Percentiles rank a stretch among this genome's conserved stretches.
Conservation (phyloP, 1,140 invertebrate genomes). For the Diuraphis noxia region DNA sequence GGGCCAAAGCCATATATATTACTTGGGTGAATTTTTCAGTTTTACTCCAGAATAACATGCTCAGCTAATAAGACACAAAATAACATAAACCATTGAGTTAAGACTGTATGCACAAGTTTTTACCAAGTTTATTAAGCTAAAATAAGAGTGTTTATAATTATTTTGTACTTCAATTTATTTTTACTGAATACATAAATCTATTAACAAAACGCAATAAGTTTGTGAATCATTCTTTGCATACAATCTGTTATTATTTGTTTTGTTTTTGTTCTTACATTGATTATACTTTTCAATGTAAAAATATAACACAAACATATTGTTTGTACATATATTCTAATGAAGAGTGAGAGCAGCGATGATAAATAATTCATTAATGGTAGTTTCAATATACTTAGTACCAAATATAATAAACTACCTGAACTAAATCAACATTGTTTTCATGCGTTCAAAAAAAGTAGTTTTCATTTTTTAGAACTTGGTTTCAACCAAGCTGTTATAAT, state of each 20-base stretch:
- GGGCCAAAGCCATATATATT: constrained; percentile 10
- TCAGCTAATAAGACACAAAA: constrained; percentile 38
- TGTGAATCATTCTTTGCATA: constrained; percentile 9
- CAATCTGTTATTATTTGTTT: constrained; percentile 8
- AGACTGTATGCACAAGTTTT: constrained; percentile 37
- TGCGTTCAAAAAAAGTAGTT: not conserved
- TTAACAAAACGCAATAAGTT: not conserved
- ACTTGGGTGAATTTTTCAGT: not conserved
- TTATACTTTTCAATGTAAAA: constrained; percentile 40
- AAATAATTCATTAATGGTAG: not conserved
- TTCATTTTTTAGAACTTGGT: not conserved
- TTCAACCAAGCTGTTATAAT: not conserved
- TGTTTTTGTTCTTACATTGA: not conserved
- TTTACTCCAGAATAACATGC: constrained; percentile 40
- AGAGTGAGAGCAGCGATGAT: not conserved
- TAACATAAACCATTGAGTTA: not conserved
- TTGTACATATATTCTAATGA: not conserved
- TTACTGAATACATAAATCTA: not conserved
- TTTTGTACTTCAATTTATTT: not conserved
- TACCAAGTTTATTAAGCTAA: not conserved
- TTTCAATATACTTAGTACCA: constrained; percentile 32
- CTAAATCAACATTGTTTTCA: constrained; percentile 8
- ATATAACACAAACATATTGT: not conserved
- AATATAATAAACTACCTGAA: constrained; percentile 4
- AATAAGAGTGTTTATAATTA: not conserved